These are phyloP conservation scores for Rallus limicola DNA, from an alignment of 2,113 vertebrate genomes.

Conservation along the genomic window DNA sequence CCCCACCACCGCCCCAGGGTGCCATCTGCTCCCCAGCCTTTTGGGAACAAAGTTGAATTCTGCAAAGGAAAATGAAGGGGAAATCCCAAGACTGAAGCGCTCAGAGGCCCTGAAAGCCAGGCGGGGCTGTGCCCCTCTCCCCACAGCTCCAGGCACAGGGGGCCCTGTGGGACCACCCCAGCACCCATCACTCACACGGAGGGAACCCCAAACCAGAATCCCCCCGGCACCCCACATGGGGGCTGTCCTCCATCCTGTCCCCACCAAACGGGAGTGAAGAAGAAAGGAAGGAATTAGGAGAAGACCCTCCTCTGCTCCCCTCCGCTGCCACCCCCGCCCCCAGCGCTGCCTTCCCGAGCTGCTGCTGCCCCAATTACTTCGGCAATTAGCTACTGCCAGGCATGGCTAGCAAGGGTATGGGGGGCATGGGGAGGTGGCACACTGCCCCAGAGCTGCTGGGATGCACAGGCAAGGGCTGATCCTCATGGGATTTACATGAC, in stretches of 20 bases:
- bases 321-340: rapidly evolving
- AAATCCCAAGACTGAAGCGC: neutral
- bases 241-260: neutral
- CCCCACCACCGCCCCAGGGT: rapidly evolving
- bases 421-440: neutral
- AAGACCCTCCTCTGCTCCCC: neutral
- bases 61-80: neutral
- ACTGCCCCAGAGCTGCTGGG: rapidly evolving
- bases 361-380: neutral
- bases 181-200: neutral
- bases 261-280: neutral
- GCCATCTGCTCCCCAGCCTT: neutral
- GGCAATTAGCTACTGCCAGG: neutral
- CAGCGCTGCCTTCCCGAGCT: neutral
- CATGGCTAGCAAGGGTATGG: neutral
- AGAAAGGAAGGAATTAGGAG: neutral
- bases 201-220: neutral
- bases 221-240: rapidly evolving
- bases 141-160: neutral
- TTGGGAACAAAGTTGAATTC: neutral
- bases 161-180: too few species aligned
- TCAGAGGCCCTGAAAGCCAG: neutral
- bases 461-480: rapidly evolving
- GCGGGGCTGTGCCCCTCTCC: neutral
- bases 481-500: neutral